Evolutionary conservation across 2,888 invertebrate species (phyloP), one percentile per base, ranked within the genome.

Genomic region (Galeopsomyia nigrocyanea): DNA sequence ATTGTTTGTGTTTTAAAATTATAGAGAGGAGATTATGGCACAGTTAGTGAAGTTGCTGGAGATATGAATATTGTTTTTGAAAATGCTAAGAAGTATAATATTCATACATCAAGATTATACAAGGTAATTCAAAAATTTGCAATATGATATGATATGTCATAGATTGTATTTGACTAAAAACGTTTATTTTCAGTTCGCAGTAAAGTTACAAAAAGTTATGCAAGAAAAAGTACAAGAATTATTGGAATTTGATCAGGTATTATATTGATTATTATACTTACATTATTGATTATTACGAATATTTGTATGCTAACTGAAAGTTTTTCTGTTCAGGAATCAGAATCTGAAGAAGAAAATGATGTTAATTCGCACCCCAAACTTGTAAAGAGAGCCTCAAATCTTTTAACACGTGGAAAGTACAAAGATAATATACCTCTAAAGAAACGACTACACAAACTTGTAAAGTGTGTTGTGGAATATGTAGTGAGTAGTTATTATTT

Each of bases 31-130:
- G 92, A 91, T 78, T 97, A 96, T 84, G 93, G 93, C 0, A 95
- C 94, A 14, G 89, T 97, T 0, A 94, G 93, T 39, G 96, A 97
- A 85, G 92, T 99, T 55, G 95, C 97, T 0, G 94, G 94, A 0
- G 99, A 99, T 84, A 91, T 99, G 89, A 97, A 96, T 83, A 91
- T 97, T 62, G 96, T 99, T 93, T 96, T 99, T 86, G 96, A 97
- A 83, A 99, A 99, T 87, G 99, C 99, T 14, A 95, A 94, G 84
- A 92, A 93, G 80, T 97, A 96, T 84, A 96, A 96, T 86, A 88
- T 93, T 57, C 91, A 93, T 62, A 92, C 93, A 53, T 95, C 95
- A 55, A 91, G 92, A 79, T 89, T 95, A 16, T 95, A 95, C 84
- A 94, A 94, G 87, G 94, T 93, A 87, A 84, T 47, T 56, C n/a